Evolutionary conservation across 2,888 invertebrate genomes (phyloP).

Genomic region (Pemphredon lugubris): DNA sequence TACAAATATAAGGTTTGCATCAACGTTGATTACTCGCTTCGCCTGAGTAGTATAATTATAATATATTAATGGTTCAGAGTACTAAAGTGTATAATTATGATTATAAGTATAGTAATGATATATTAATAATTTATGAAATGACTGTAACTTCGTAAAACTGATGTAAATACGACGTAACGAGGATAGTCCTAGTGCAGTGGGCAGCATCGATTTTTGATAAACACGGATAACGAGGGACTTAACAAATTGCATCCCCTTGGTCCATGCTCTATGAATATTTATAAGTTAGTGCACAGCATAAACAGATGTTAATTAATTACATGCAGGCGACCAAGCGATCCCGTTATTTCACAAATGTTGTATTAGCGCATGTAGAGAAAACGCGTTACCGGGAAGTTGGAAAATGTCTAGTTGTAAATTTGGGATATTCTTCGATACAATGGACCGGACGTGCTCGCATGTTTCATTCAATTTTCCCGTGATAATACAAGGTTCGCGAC

Average conservation of each 20-base stretch:
- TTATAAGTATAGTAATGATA: no score
- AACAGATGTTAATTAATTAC: slow-evolving; percentile 64
- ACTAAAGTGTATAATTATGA: no score
- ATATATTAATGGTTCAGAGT: no score
- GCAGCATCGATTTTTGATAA: slow-evolving; percentile 27
- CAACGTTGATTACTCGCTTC: no score
- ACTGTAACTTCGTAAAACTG: no score
- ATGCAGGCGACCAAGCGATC: slow-evolving; percentile 31
- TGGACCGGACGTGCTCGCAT: background rate
- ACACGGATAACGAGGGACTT: slow-evolving; percentile 10
- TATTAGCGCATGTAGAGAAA: slow-evolving; percentile 29
- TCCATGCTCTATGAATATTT: slow-evolving; percentile 55
- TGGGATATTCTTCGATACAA: background rate
- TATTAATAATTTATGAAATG: no score
- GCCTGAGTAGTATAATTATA: no score
- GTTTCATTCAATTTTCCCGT: background rate
- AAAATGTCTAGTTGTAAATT: slow-evolving; percentile 30
- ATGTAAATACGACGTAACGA: no score
- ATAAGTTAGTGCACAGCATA: slow-evolving; percentile 55
- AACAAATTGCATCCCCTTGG: slow-evolving; percentile 19
- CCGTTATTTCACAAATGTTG: slow-evolving; percentile 29
- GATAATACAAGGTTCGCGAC: no score
- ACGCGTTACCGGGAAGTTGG: slow-evolving; percentile 24
- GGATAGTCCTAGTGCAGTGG: no score
- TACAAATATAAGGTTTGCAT: no score